Evolutionary conservation across 1,140 invertebrate genomes (phyloP).

Genomic region (Aphelenchoides besseyi): DNA sequence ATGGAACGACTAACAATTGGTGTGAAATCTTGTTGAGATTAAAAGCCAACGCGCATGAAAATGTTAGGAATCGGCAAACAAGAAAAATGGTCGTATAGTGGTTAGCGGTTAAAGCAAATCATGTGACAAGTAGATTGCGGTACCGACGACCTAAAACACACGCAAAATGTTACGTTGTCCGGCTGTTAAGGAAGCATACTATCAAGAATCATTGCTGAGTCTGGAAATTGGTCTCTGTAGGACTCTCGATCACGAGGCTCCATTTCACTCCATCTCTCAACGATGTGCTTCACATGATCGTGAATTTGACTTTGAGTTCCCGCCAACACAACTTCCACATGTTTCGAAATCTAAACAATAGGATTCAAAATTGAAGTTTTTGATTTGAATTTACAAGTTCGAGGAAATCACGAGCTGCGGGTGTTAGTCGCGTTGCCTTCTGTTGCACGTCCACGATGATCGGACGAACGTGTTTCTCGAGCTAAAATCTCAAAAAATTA

Average conservation of each 20-base stretch:
- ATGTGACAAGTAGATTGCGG: too few species aligned
- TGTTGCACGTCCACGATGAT: constrained; percentile 9
- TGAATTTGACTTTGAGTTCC: not conserved
- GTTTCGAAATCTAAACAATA: constrained; percentile 9
- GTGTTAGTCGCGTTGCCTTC: not conserved
- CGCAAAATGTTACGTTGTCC: too few species aligned
- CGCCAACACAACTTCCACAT: constrained; percentile 9
- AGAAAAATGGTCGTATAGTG: too few species aligned
- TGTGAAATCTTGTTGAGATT: too few species aligned
- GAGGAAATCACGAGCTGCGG: not conserved
- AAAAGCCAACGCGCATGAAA: too few species aligned
- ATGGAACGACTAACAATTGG: too few species aligned
- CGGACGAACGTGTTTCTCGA: not conserved
- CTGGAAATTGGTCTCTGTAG: constrained; percentile 13
- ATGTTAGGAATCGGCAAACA: too few species aligned
- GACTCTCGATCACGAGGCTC: not conserved
- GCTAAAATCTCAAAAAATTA: too few species aligned
- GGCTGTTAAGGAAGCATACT: too few species aligned
- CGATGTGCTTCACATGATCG: not conserved
- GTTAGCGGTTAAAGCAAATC: too few species aligned
- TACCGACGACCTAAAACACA: not conserved
- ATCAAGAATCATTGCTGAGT: constrained; percentile 2
- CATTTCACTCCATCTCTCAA: not conserved
- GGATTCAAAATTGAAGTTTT: not conserved
- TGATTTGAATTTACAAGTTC: not conserved